Evolutionary conservation across 2,113 vertebrate species (phyloP).

Genomic region (Eurystomus gularis): DNA sequence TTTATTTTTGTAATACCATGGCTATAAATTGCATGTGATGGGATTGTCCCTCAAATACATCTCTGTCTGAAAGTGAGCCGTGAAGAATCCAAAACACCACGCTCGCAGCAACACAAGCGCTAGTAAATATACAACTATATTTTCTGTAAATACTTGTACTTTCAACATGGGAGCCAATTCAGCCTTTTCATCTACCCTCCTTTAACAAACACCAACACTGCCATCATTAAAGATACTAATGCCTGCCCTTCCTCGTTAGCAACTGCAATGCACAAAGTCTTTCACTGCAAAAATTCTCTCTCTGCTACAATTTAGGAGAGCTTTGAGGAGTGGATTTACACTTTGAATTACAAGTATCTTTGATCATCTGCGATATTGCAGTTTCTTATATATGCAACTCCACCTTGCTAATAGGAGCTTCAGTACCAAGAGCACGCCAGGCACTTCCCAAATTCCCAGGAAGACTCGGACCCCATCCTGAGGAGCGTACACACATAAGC

Average conservation of each 20-base stretch:
- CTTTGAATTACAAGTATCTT: neutral
- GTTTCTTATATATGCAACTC: neutral
- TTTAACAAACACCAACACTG: neutral
- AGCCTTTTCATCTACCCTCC: neutral
- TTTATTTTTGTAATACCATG: neutral
- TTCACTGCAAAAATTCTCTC: neutral
- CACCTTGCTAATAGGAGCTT: neutral
- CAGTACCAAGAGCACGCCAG: neutral
- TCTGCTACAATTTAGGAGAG: neutral
- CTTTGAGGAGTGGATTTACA: neutral
- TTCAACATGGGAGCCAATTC: neutral
- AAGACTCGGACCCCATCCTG: neutral
- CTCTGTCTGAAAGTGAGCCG: neutral
- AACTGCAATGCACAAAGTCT: neutral
- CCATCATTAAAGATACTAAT: neutral
- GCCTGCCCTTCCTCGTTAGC: neutral
- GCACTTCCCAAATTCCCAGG: neutral
- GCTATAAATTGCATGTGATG: neutral
- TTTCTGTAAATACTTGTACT: neutral
- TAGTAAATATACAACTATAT: neutral
- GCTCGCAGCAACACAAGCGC: neutral
- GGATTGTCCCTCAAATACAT: constrained; percentile 1
- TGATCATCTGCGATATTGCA: neutral
- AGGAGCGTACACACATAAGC: neutral
- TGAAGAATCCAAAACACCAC: neutral